Base-by-base conservation (phyloP, 2,113 vertebrate genomes). In the Dipodomys spectabilis region DNA sequence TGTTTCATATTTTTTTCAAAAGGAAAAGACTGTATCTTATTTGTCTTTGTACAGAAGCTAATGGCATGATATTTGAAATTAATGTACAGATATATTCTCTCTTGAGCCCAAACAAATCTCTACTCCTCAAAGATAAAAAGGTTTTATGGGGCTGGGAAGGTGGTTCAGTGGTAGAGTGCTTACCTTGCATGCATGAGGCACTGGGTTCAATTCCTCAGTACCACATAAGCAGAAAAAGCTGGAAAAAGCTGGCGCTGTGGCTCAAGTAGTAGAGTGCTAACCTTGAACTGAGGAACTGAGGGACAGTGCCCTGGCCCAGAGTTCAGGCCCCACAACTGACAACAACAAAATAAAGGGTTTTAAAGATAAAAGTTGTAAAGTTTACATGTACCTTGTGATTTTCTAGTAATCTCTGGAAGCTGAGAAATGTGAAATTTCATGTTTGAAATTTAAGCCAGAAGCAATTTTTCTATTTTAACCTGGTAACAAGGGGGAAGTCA, bases 381-480 rank as follows among this genome's bases (percentile, higher is more conserved):
- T 30, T 83, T 3, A 18, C 5, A 49, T 39, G 27, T 30, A 74
- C 18, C 32, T 88, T 49, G 13, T 20, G 60, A 79, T 74, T 20
- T 65, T 30, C 27, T 62, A 60, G 15, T 65, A 49, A 62, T 78
- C 20, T 67, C 30, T n/a, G 8, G 32, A 88, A 90, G 49, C 25
- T 73, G 49, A 79, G 92, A 86, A 73, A 79, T 64, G 49, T 75
- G 92, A 86, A 73, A 79, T 68, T 91, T 92, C 49, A 88, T 57
- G 80, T 11, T 19, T 49, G n/a, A 72, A 35, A 88, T 90, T 74
- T 94, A 75, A 94, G 30, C 10, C 27, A 91, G 72, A 92, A 92
- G 82, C 44, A 93, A 93, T 64, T 81, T 64, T 86, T 87, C 28
- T 60, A 35, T 71, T 77, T 94, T 53, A 86, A 45, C 68, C 22